A percentile compares a stretch with the other conserved stretches of the same genome.
Evolutionary conservation across 2,888 invertebrate species (phyloP).

Genomic region (Tetragonula carbonaria): DNA sequence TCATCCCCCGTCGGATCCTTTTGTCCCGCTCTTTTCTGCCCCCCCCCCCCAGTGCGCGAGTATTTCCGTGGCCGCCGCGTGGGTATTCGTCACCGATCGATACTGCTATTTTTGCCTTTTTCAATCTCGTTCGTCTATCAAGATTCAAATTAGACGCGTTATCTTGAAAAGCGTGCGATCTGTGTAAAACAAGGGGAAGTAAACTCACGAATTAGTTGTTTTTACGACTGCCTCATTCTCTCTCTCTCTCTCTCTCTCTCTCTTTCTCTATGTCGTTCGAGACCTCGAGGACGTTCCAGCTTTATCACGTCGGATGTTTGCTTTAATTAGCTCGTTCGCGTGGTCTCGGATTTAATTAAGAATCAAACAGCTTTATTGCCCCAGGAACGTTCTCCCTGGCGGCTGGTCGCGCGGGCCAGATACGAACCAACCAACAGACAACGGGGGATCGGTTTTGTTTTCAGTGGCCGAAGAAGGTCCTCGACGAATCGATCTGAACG

Average conservation of each 20-base stretch:
- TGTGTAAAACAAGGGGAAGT: neutral
- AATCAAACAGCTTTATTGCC: conserved; percentile 81
- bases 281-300: conserved; percentile 35
- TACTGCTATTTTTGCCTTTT: neutral
- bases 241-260: neutral
- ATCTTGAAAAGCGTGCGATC: neutral
- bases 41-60: neutral
- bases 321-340: conserved; percentile 79
- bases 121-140: neutral
- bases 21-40: too few species aligned
- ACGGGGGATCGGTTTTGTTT: conserved; percentile 15
- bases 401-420: neutral
- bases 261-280: neutral
- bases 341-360: conserved; percentile 82
- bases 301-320: conserved; percentile 79
- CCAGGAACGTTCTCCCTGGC: conserved; percentile 48
- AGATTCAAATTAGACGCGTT: neutral
- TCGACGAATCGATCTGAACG: conserved; percentile 31
- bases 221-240: conserved; percentile 18
- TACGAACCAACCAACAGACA: neutral
- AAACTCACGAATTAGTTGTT: neutral
- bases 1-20: neutral
- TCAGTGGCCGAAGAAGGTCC: conserved; percentile 7
- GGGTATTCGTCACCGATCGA: neutral
- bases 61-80: neutral